These are phyloP conservation scores for Tanypteryx hageni DNA, from an alignment of 2,888 invertebrate species.

Conservation along the genomic window DNA sequence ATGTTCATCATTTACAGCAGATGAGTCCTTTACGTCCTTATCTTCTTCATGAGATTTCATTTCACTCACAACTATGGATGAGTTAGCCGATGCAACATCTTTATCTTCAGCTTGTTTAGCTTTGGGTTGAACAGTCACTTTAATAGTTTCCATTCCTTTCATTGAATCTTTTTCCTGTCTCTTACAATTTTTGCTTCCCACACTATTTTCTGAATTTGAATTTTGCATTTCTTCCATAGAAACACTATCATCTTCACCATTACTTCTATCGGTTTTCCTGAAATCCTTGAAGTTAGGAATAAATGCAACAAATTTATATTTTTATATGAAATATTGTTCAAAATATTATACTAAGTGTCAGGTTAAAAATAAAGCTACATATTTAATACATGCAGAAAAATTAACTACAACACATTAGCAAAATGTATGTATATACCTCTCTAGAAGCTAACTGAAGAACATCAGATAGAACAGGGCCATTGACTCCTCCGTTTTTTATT, in stretches of 20 bases:
- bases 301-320: background rate
- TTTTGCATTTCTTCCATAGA: slow-evolving; percentile 19
- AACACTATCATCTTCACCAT: slow-evolving; percentile 20
- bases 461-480: slow-evolving; percentile 39
- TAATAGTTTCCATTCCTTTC: slow-evolving; percentile 39
- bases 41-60: slow-evolving; percentile 2
- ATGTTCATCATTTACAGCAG: background rate
- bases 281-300: slow-evolving; percentile 1
- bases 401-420: no score
- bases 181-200: slow-evolving; percentile 22
- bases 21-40: background rate
- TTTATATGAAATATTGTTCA: no score
- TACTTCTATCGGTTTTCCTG: background rate
- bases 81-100: background rate
- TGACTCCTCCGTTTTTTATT: background rate
- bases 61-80: background rate
- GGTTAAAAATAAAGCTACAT: no score
- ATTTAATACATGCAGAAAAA: no score
- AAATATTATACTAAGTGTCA: no score
- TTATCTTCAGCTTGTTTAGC: slow-evolving; percentile 7
- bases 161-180: slow-evolving; percentile 34
- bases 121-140: slow-evolving; percentile 49
- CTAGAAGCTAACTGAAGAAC: slow-evolving; percentile 45
- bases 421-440: background rate
- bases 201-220: slow-evolving; percentile 34